Base-by-base conservation (phyloP, 1,140 invertebrate species). In the Lepidurus apus region DNA sequence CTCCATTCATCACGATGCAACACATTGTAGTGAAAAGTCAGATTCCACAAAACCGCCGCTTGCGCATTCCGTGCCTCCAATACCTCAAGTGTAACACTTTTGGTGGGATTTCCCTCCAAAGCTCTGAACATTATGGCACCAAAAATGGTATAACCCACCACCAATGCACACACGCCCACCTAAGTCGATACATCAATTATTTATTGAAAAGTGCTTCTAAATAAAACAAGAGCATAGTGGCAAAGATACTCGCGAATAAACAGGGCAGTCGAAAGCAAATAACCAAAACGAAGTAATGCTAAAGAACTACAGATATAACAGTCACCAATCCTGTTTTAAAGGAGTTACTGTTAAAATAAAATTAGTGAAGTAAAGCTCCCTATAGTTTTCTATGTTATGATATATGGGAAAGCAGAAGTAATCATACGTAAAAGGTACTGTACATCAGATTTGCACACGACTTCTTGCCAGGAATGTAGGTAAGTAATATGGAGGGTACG, bases 141-240 rank as follows among this genome's bases (percentile, higher is more conserved):
- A 74, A 92, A 91, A 65, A 97, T 91, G n/a, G 93, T 95, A 85
- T 98, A 98, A 9, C 94, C 93, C 73, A 98, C 91, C 47, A 98
- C 94, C 65, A 98, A 88, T 76, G 91, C 91, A 81, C 95, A 94
- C 79, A 98, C 93, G 42, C 95, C 96, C 8, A 98, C 75, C 78
- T 79, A 78, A 45, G 34, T 34, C 34, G 34, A 73, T 42, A 74
- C 65, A 24, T 26, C 76, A 24, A 75, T 42, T 43, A 74, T 17
- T 26, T 21, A 43, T 21, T 42, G 8, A 76, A 76, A 76, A 76
- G 34, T 34, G 34, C 34, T 34, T 34, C 34, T 34, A 34, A 34
- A 34, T 34, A 4, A 34, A 34, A 34, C 34, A 34, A 34, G 2
- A 34, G 4, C 3, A 34, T 4, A 34, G 34, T 4, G 34, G 65